Conservation (phyloP, 1,140 invertebrate genomes). For the Macrosteles quadrilineatus region DNA sequence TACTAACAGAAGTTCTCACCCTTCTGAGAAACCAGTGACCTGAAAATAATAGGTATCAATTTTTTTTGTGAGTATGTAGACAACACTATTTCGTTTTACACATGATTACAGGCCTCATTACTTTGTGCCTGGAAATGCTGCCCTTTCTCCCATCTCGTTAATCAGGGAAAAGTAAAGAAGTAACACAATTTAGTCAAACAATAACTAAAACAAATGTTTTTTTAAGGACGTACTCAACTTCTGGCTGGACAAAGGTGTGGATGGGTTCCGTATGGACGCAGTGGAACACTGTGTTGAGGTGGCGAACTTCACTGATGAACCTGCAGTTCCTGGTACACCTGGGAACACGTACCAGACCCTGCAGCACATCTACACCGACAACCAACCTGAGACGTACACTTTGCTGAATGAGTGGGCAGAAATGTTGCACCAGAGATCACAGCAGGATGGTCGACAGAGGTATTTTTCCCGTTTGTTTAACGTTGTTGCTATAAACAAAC, state of each 20-base stretch:
- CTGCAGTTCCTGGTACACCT: background rate
- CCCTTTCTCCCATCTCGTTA: too few species aligned
- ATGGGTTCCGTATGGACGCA: conserved; percentile 71
- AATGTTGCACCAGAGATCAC: conserved; percentile 59
- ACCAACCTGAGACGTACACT: conserved; percentile 60
- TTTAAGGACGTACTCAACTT: conserved; percentile 47
- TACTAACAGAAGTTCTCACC: too few species aligned
- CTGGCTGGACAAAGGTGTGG: conserved; percentile 68
- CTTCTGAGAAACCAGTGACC: too few species aligned
- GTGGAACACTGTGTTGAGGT: conserved; percentile 55
- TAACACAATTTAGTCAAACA: too few species aligned
- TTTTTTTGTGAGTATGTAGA: too few species aligned
- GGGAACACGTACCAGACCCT: conserved; percentile 53
- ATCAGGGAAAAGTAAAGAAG: too few species aligned
- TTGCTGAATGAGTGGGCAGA: conserved; percentile 64
- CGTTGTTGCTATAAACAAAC: background rate
- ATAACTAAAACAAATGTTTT: background rate
- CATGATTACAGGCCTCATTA: too few species aligned
- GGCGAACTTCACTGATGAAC: conserved; percentile 47
- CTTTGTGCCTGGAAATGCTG: too few species aligned
- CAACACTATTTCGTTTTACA: too few species aligned
- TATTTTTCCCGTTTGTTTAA: conserved; percentile 22
- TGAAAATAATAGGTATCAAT: too few species aligned
- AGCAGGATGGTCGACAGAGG: conserved; percentile 50
- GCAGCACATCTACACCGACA: conserved; percentile 62